A percentile compares a stretch with the other conserved stretches of the same genome.
Evolutionary conservation across 1,140 invertebrate genomes (phyloP).

Genomic region (Phthorimaea operculella): DNA sequence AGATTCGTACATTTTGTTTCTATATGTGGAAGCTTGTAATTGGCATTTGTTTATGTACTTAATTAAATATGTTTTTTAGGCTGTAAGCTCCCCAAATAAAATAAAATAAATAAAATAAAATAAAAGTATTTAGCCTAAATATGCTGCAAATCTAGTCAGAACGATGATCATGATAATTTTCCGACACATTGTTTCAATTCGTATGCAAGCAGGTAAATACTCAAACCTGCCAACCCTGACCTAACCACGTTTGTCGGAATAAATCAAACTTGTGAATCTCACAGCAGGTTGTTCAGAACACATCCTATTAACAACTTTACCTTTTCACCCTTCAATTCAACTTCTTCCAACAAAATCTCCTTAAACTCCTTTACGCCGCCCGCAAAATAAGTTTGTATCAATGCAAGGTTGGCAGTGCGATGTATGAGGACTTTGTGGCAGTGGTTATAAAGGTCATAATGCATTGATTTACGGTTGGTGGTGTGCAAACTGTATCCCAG

Average conservation of each 20-base stretch:
- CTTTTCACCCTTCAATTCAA: neutral
- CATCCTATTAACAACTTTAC: constrained; percentile 18
- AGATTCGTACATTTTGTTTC: too few species aligned
- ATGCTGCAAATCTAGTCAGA: too few species aligned
- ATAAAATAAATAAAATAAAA: too few species aligned
- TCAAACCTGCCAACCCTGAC: neutral
- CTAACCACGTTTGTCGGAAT: constrained; percentile 44
- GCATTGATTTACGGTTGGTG: neutral
- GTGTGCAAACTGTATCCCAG: neutral
- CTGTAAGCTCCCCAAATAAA: too few species aligned
- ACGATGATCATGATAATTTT: too few species aligned
- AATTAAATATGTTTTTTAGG: too few species aligned
- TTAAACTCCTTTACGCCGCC: neutral
- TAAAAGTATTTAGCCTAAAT: too few species aligned
- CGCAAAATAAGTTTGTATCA: neutral
- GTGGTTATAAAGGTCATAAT: neutral
- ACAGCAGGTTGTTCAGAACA: constrained; percentile 37
- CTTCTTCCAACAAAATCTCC: neutral
- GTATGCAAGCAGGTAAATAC: too few species aligned
- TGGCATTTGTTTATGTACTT: too few species aligned
- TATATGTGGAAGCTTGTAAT: too few species aligned
- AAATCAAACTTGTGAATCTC: constrained; percentile 54
- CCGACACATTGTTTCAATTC: too few species aligned
- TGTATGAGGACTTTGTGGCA: neutral
- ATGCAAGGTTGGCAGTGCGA: neutral